These are phyloP conservation scores for Epinotia nisella DNA, from an alignment of 2,888 invertebrate species.

Conservation along the genomic window DNA sequence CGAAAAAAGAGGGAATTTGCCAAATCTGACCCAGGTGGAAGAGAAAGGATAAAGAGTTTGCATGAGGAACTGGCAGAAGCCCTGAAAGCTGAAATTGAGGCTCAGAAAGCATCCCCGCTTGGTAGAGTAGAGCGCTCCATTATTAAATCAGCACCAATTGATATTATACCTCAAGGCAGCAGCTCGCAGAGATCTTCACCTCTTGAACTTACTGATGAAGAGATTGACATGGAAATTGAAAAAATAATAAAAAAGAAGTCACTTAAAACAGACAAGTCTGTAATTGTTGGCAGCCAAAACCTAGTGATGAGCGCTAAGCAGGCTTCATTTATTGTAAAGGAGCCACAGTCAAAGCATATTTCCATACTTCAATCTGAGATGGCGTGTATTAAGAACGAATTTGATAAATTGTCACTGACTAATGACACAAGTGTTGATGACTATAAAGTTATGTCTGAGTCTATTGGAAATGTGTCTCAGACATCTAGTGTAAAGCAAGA, in stretches of 20 bases:
- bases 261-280: slow-evolving; percentile 74
- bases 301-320: slow-evolving; percentile 56
- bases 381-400: slow-evolving; percentile 55
- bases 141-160: slow-evolving; percentile 88
- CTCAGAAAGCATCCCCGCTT: slow-evolving; percentile 74
- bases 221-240: slow-evolving; percentile 88
- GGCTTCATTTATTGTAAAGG: slow-evolving; percentile 59
- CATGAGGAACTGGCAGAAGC: slow-evolving; percentile 81
- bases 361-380: slow-evolving; percentile 61
- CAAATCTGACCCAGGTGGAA: slow-evolving; percentile 90
- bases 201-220: slow-evolving; percentile 86
- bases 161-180: slow-evolving; percentile 84
- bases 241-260: slow-evolving; percentile 86
- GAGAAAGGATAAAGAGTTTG: slow-evolving; percentile 79
- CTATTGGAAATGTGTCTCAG: slow-evolving; percentile 54
- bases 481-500: slow-evolving; percentile 62
- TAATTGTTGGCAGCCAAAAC: slow-evolving; percentile 51
- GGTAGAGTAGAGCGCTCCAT: slow-evolving; percentile 73
- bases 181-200: slow-evolving; percentile 84
- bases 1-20: slow-evolving; percentile 90
- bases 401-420: slow-evolving; percentile 55
- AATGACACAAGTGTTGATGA: slow-evolving; percentile 55
- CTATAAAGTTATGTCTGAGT: slow-evolving; percentile 55
- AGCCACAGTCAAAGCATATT: slow-evolving; percentile 55
- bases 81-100: slow-evolving; percentile 72